These are phyloP conservation scores for Clarias batrachus DNA, from an alignment of 2,113 vertebrate genomes.

Conservation along the genomic window DNA sequence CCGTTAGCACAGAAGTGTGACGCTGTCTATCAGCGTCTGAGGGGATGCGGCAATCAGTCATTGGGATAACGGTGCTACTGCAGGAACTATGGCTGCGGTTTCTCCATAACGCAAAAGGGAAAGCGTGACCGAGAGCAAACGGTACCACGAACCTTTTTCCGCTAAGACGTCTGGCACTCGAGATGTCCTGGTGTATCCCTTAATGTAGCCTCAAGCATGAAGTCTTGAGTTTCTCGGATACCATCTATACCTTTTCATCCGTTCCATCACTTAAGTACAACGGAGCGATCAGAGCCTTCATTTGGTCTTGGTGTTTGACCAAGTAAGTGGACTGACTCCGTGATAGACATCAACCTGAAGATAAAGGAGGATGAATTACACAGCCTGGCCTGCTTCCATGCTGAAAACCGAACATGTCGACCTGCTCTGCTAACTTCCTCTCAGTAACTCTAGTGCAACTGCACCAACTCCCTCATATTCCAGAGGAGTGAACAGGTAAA, in stretches of 20 bases:
- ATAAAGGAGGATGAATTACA: slow-evolving; percentile 12
- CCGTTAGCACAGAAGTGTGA: slow-evolving; percentile 28
- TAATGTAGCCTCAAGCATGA: slow-evolving; percentile 36
- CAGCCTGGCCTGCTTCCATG: background rate
- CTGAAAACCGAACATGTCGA: slow-evolving; percentile 13
- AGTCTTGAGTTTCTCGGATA: slow-evolving; percentile 45
- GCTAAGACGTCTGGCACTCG: background rate
- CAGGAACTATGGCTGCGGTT: background rate
- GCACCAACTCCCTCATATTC: slow-evolving; percentile 1
- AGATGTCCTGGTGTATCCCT: slow-evolving; percentile 2
- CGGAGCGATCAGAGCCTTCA: slow-evolving; percentile 55
- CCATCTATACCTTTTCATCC: slow-evolving; percentile 32
- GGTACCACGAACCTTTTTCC: background rate
- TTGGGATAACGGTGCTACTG: background rate
- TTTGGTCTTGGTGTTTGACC: slow-evolving; percentile 62
- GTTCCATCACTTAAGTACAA: slow-evolving; percentile 5
- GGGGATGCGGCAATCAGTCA: background rate
- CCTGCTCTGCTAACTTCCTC: background rate
- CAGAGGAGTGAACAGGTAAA: background rate
- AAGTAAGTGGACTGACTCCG: slow-evolving; percentile 40
- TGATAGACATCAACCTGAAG: slow-evolving; percentile 27
- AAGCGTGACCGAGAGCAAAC: background rate
- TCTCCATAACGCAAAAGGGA: background rate
- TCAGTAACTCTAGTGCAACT: background rate
- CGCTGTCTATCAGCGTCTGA: slow-evolving; percentile 20